Base-by-base conservation (phyloP, 2,888 invertebrate genomes). In the Mesoligia furuncula region DNA sequence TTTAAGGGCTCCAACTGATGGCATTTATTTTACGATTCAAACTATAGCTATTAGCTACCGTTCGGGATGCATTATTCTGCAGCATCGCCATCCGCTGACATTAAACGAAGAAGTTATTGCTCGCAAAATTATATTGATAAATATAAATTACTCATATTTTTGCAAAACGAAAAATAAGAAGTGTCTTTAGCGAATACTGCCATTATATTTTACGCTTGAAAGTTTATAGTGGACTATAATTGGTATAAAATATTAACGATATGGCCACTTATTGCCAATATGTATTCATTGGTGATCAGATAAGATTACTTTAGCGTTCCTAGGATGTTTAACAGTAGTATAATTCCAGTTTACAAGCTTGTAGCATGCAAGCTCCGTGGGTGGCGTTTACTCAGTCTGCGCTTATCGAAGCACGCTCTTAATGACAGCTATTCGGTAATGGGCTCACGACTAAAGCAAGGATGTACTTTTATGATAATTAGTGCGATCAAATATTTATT, bases 381-480 rank as follows among this genome's bases (percentile, higher is more conserved):
- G 95, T 95, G 95, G 95, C 92, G 91, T 90, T 92, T 91, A 89
- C 91, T 93, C 91, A 89, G 89, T 88, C 88, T 87, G 82, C 77
- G 88, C 92, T 93, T 94, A 94, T 93, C 94, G 88, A 88, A 86
- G 89, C 89, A 90, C 88, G 91, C 90, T 90, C 91, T 92, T 95
- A 95, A 95, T 95, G 95, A 95, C 94, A 93, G 95, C 94, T 94
- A 94, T 95, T 95, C 91, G 93, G 95, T 95, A 95, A 95, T 94
- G 93, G 93, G 92, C 92, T 91, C 93, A 91, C 92, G 92, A 92
- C 91, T 91, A 90, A 91, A 90, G 90, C 90, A 92, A 93, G 92
- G 92, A 94, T 93, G 93, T 93, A 94, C 94, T 94, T 94, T 95
- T 95, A 95, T 95, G 95, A 94, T 96, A 95, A 96, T 96, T 95